Conservation (phyloP, 53 echinoderm and acorn worm species). For the Apostichopus leukothele region DNA sequence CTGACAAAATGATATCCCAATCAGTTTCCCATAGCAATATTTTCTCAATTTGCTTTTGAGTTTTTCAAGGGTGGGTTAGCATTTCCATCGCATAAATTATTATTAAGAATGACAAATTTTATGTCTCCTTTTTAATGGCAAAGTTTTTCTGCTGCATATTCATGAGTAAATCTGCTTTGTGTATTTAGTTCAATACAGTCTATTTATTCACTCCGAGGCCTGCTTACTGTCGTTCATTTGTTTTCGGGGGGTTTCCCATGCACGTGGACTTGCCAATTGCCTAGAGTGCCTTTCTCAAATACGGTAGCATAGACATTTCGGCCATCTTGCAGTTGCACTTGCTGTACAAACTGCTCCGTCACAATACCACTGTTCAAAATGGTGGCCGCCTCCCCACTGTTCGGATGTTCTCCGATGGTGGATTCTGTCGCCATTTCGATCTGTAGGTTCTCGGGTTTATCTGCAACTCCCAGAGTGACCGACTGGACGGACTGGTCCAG, state of each 20-base stretch:
- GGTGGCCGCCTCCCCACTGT: neutral
- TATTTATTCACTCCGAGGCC: neutral
- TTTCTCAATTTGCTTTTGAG: too few species aligned
- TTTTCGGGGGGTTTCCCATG: conserved; percentile 6
- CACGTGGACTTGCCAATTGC: conserved; percentile 49
- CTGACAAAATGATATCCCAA: too few species aligned
- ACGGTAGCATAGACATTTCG: conserved; percentile 41
- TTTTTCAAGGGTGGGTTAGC: too few species aligned
- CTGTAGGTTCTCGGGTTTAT: neutral
- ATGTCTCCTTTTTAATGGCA: too few species aligned
- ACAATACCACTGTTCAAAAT: neutral
- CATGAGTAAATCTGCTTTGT: too few species aligned
- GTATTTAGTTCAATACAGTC: too few species aligned
- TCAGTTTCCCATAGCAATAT: too few species aligned
- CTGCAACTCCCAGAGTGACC: neutral
- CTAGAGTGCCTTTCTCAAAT: conserved; percentile 33
- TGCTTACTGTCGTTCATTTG: neutral
- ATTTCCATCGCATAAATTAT: too few species aligned
- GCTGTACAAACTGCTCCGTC: conserved; percentile 32
- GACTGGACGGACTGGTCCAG: neutral
- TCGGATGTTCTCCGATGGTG: neutral
- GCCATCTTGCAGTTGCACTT: conserved; percentile 41
- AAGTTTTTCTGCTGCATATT: too few species aligned
- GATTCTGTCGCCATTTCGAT: conserved; percentile 1
- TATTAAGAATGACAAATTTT: too few species aligned